Evolutionary conservation across 2,888 invertebrate species (phyloP), one percentile per base, ranked within the genome.

Genomic region (Amiota mariae): DNA sequence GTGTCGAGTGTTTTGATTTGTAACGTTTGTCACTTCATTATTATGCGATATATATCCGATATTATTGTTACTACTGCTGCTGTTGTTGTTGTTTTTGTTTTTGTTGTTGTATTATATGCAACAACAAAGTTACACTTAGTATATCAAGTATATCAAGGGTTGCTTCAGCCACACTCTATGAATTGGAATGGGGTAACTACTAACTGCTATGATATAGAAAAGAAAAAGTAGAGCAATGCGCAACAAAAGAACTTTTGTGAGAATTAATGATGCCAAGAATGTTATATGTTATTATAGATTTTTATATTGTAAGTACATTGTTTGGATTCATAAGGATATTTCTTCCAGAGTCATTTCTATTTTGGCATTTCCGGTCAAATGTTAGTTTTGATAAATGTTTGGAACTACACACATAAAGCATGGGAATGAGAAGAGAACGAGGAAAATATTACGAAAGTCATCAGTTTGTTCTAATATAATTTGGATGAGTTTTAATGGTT

Each of bases 1-100:
- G 87, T 82, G 88, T 87, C 88, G 87, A 87, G 88, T 88, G 88
- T 86, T 88, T 88, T 88, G 88, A 88, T 88, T 88, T 88, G 88
- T 86, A 87, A 88, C 88, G 88, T 88, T 88, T 88, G 87, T 88
- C 88, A 88, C 88, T 88, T 88, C 87, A 88, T 88, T 88, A 88
- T 87, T 88, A 87, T 86, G 86, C 87, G 81, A 88, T 87, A 87
- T 87, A 88, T 73, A 75, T 74, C 71, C 77, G 72, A 63, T 63
- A 63, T 63, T 36, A 46, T 46, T 18, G 24, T 63, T 63, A 12
- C 11, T 59, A 1, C 11, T 59, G 20, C 24, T 59, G 20, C 2
- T 18, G 59, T 4, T 59, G 24, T 12, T 18, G 59, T 59, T 36
- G 10, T 11, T 63, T n/a, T n/a, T n/a, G n/a, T n/a, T n/a, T n/a